Percentiles rank a stretch among this genome's conserved stretches.
These are phyloP conservation scores for Philaenus spumarius DNA, from an alignment of 1,140 invertebrate genomes.

Conservation along the genomic window DNA sequence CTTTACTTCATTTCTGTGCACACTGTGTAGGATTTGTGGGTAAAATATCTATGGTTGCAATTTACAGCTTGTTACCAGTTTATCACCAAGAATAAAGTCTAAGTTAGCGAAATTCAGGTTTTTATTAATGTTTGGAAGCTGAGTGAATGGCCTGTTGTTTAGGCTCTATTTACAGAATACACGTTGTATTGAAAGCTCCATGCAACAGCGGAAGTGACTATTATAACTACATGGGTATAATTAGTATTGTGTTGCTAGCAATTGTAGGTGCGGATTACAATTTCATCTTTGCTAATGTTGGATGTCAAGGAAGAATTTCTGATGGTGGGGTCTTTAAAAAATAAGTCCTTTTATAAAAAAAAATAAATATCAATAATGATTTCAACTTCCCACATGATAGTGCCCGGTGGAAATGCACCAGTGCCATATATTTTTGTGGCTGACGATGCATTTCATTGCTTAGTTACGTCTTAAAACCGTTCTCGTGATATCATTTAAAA, in stretches of 20 bases:
- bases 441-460: slow-evolving; percentile 41
- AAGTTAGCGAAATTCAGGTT: too few species aligned
- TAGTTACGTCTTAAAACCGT: slow-evolving; percentile 38
- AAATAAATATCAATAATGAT: neutral
- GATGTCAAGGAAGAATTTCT: slow-evolving; percentile 33
- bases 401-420: neutral
- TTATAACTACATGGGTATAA: slow-evolving; percentile 26
- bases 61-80: too few species aligned
- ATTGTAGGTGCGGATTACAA: slow-evolving; percentile 25
- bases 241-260: slow-evolving; percentile 40
- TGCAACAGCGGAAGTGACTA: too few species aligned
- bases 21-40: too few species aligned
- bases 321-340: too few species aligned
- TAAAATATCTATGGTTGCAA: too few species aligned
- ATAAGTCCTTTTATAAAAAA: slow-evolving; percentile 12
- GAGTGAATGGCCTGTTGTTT: too few species aligned
- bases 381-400: neutral
- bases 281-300: slow-evolving; percentile 7
- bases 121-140: too few species aligned
- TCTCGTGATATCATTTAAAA: slow-evolving; percentile 17
- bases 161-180: too few species aligned
- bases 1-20: too few species aligned
- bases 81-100: too few species aligned
- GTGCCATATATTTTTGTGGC: slow-evolving; percentile 34
- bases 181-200: too few species aligned